phyloP scores from a whole-genome alignment of 64 coral and sea anemone species.

The Hydrozoanthus tunicans region DNA sequence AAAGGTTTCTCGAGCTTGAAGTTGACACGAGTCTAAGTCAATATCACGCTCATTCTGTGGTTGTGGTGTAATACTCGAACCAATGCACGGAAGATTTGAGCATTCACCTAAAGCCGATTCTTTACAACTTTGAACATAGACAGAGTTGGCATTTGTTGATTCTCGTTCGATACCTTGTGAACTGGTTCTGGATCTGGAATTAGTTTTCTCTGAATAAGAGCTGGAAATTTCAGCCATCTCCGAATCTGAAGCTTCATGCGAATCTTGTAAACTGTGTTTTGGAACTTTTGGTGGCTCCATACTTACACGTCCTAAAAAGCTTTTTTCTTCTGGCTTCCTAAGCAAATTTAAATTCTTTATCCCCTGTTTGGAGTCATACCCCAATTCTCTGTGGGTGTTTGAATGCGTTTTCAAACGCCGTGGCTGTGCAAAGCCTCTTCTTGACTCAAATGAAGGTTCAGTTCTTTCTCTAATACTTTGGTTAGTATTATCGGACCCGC shows the following conservation, averaged over 20 bases:
- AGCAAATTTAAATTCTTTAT: background rate
- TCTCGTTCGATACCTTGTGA: background rate
- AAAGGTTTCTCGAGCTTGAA: background rate
- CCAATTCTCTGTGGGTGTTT: background rate
- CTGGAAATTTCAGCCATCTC: background rate
- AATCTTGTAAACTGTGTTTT: constrained; percentile 35
- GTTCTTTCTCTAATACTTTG: background rate
- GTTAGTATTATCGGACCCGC: background rate
- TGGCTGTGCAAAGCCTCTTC: constrained; percentile 2
- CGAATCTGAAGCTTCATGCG: background rate
- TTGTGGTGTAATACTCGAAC: background rate
- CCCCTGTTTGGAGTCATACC: background rate
- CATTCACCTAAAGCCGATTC: too few species aligned
- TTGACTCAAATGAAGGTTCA: background rate
- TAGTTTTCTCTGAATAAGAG: background rate
- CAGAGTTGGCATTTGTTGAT: too few species aligned
- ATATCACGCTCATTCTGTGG: constrained; percentile 17
- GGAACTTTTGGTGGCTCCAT: constrained; percentile 13
- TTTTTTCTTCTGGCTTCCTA: background rate
- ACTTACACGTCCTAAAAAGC: background rate
- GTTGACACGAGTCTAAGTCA: constrained; percentile 39
- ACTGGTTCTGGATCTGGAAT: background rate
- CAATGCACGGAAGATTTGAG: background rate
- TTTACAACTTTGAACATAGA: too few species aligned
- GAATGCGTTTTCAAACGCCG: constrained; percentile 12